phyloP scores from a whole-genome alignment of 2,888 invertebrate genomes.

The Amaurobius ferox region DNA sequence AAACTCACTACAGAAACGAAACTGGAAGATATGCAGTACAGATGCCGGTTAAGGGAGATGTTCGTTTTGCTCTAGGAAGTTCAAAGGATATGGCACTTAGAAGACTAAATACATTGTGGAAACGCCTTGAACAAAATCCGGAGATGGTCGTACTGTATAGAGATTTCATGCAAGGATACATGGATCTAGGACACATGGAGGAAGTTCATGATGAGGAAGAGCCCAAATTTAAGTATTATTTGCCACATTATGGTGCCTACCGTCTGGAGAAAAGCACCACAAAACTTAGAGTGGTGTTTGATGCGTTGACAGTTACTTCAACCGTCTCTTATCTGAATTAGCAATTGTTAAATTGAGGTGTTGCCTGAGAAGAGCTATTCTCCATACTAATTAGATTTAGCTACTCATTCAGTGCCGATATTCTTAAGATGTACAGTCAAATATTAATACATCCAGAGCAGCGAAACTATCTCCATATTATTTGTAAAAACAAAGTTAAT shows the following conservation, averaged over 20 bases:
- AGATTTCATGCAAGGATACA: background rate
- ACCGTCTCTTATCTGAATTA: constrained; percentile 76
- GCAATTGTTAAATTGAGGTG: constrained; percentile 75
- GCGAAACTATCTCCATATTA: constrained; percentile 75
- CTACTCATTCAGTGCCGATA: constrained; percentile 76
- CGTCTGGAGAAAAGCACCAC: constrained; percentile 54
- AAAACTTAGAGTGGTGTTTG: constrained; percentile 72
- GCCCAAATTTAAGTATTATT: background rate
- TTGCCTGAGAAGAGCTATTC: constrained; percentile 76
- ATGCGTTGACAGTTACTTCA: constrained; percentile 39
- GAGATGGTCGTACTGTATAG: background rate
- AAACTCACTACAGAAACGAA: background rate
- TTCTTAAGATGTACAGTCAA: constrained; percentile 77
- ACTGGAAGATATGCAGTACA: background rate
- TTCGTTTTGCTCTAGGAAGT: background rate
- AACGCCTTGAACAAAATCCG: background rate
- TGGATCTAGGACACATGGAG: background rate
- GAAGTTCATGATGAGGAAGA: background rate
- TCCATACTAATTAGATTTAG: constrained; percentile 75
- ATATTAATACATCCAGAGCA: constrained; percentile 75
- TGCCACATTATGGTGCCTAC: constrained; percentile 72
- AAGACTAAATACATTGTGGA: background rate
- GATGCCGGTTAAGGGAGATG: constrained; percentile 9
- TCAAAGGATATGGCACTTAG: background rate
- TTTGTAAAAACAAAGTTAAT: constrained; percentile 75